Evolutionary conservation across 1,140 invertebrate genomes (phyloP).

Genomic region (Hirudo medicinalis): DNA sequence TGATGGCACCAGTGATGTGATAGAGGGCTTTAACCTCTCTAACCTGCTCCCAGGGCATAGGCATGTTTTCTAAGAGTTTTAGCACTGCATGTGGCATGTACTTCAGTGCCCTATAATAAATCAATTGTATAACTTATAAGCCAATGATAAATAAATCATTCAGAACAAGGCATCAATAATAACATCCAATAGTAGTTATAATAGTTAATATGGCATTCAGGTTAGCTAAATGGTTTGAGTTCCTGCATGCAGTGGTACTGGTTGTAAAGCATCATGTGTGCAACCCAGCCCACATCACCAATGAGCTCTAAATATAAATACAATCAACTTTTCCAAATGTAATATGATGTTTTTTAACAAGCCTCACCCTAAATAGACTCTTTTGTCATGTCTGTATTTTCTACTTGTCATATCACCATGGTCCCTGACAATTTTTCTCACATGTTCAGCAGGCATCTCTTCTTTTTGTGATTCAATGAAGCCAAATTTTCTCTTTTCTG

Average conservation of each 20-base stretch:
- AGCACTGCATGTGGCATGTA: constrained; percentile 99
- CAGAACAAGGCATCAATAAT: too few relatives aligned
- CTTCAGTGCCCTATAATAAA: constrained; percentile 65
- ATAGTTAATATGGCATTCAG: too few relatives aligned
- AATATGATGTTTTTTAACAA: constrained; percentile 3
- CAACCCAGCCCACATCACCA: too few relatives aligned
- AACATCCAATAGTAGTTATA: too few relatives aligned
- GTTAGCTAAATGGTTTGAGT: neutral
- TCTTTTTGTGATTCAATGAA: constrained; percentile 98
- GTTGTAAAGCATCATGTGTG: too few relatives aligned
- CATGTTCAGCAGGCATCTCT: constrained; percentile 98
- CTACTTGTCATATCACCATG: constrained; percentile 99
- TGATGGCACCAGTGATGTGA: constrained; percentile 98
- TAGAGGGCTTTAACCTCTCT: constrained; percentile 92
- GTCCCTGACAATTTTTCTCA: constrained; percentile 94
- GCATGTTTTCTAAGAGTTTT: constrained; percentile 98
- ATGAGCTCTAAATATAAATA: constrained; percentile 1
- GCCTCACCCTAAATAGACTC: constrained; percentile 81
- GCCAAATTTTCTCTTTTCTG: constrained; percentile 94
- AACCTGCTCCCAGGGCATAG: constrained; percentile 99
- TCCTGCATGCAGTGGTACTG: too few relatives aligned
- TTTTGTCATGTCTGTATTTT: constrained; percentile 96
- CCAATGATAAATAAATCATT: too few relatives aligned
- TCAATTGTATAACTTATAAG: constrained; percentile 21
- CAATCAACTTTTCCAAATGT: too few relatives aligned